Conservation (phyloP, 1,140 invertebrate species). For the Diprion similis region DNA sequence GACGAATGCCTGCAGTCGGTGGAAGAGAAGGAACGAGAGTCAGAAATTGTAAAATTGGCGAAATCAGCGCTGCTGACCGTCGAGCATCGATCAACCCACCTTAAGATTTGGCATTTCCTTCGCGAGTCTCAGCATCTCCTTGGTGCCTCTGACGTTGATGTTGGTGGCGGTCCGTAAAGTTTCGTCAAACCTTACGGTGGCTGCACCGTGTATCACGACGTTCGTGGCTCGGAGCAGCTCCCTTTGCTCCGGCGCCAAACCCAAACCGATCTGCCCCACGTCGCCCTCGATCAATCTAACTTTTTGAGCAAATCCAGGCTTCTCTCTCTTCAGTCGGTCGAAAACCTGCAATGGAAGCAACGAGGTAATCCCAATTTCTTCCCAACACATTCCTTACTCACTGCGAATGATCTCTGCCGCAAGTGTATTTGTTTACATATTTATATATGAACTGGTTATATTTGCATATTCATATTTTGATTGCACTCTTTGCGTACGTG, state of each 20-base stretch:
- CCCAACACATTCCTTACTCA: conserved; percentile 60
- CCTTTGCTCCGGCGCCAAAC: conserved; percentile 62
- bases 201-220: conserved; percentile 88
- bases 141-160: conserved; percentile 70
- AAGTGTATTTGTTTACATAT: conserved; percentile 17
- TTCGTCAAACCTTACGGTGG: conserved; percentile 90
- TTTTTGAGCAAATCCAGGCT: conserved; percentile 60
- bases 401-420: conserved; percentile 18
- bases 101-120: conserved; percentile 72
- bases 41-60: no score
- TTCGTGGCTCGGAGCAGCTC: conserved; percentile 59
- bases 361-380: conserved; percentile 50
- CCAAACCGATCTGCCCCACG: conserved; percentile 63
- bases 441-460: neutral
- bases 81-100: conserved; percentile 50
- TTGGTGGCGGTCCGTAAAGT: conserved; percentile 69
- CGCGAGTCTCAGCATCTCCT: conserved; percentile 65
- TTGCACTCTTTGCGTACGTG: no score
- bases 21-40: no score
- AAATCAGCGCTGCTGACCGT: neutral
- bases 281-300: conserved; percentile 70
- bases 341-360: conserved; percentile 57
- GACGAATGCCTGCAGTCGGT: conserved; percentile 45
- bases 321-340: conserved; percentile 54
- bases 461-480: neutral